Base-by-base conservation (phyloP, 2,113 vertebrate species). In the Syngnathoides biaculeatus region DNA sequence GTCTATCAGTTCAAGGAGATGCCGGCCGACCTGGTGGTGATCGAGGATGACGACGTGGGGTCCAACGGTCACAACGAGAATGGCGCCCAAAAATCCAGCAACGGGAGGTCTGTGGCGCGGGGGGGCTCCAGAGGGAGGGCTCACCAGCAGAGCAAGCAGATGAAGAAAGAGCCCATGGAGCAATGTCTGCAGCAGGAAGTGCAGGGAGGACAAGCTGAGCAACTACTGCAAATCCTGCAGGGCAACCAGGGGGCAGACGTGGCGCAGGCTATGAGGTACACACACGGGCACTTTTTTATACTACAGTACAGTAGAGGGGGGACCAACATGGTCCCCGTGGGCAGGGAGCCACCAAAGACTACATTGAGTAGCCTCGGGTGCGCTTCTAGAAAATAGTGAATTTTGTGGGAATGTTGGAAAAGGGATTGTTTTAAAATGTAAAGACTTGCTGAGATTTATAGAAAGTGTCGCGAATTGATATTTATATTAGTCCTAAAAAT, bases 1-100 rank as follows among this genome's bases (percentile, higher is more conserved):
- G 94, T 95, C 15, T 95, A 95, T 78, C 94, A 95, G 84, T 95
- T 95, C 80, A 95, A 95, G 72, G 94, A 95, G 84, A 95, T 95
- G 94, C 94, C 94, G 12, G 58, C 92, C 13, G 94, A 95, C 74
- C 87, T 95, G 67, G 92, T 95, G 73, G 92, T 95, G 71, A 95
- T 95, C 11, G 94, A 95, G 4, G 92, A 93, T n/a, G 91, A 92
- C 15, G 81, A 88, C 22, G 40, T 79, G 0, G 81, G 81, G 66
- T 73, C 77, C 0, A 88, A 88, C 19, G 56, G 64, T 47, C 79
- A 75, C 30, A 35, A 71, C 0, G 62, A 73, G 42, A 92, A 87
- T 1, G 80, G 83, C 3, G 77, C 71, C 45, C 87, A 89, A 22
- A 83, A 86, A 27, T 65, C 88, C 5, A 38, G 57, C 77, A 88